Conservation (phyloP, 2,888 invertebrate genomes). For the Tupiocoris notatus region DNA sequence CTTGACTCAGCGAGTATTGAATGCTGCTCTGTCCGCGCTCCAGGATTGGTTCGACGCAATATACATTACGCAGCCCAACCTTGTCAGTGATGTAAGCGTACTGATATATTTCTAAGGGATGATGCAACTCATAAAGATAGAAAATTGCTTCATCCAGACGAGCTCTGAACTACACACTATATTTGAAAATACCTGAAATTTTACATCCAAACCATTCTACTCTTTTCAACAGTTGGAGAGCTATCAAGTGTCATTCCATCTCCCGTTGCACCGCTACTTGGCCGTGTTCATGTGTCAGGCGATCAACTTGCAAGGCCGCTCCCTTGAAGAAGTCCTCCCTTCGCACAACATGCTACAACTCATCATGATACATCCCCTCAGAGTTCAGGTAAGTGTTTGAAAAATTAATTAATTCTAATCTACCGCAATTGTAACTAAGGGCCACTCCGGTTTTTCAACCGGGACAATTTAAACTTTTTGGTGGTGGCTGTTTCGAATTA, state of each 20-base stretch:
- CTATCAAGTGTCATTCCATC: conserved; percentile 91
- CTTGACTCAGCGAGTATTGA: conserved; percentile 72
- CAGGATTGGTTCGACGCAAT: conserved; percentile 88
- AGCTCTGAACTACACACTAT: not conserved
- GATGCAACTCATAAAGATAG: too few relatives aligned
- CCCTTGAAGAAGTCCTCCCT: conserved; percentile 76
- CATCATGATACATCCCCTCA: conserved; percentile 85
- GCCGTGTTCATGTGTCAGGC: conserved; percentile 84
- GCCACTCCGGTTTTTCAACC: too few relatives aligned
- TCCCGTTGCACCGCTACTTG: conserved; percentile 93
- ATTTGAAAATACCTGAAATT: not conserved
- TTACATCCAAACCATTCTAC: too few relatives aligned
- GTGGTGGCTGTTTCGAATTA: too few relatives aligned
- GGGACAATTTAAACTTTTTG: too few relatives aligned
- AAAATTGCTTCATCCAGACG: not conserved
- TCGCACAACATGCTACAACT: conserved; percentile 73
- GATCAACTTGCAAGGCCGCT: conserved; percentile 74
- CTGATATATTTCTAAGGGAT: too few relatives aligned
- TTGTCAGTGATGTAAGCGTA: conserved; percentile 58
- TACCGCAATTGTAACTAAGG: not conserved
- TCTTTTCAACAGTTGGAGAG: conserved; percentile 65
- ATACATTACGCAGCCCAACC: conserved; percentile 66
- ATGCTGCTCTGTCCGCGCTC: conserved; percentile 73
- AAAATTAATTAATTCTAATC: too few relatives aligned
- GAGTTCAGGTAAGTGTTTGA: conserved; percentile 74